Base-by-base conservation (phyloP, 2,888 invertebrate genomes). In the Andricus curvator region DNA sequence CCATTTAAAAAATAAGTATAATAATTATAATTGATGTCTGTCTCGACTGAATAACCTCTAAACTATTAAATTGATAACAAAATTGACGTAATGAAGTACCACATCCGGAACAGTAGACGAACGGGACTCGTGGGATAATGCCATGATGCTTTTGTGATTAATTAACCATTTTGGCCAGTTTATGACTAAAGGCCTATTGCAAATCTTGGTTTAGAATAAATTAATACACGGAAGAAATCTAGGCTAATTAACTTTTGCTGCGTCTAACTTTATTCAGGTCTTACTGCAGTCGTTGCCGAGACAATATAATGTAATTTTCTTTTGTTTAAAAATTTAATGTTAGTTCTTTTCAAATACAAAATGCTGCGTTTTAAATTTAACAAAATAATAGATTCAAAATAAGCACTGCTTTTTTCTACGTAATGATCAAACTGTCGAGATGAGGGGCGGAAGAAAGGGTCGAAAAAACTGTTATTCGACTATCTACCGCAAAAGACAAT, bases 81-180 rank as follows among this genome's bases (percentile, higher is more conserved):
- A 80, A 70, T 77, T 80, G 62, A 48, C 44, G 68, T 85, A 84
- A 85, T 84, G 78, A 84, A 85, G 82, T 83, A 81, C 66, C 84
- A 81, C 77, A 81, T 78, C 77, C 78, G 79, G 84, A 82, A 84
- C 81, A 80, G 78, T 79, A 83, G 81, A 83, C 78, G 79, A 85
- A 82, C 84, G 83, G 82, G 78, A 79, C 82, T 74, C 70, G 68
- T 44, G 78, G 67, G 78, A 78, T 82, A 80, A 77, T 82, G 77
- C 33, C 70, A 65, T 62, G 70, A 62, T 67, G 76, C 65, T 67
- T 79, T 77, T 78, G 80, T 86, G 83, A 86, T 86, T 86, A 86
- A 86, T 86, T 85, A 82, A 78, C 70, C 81, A 84, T 84, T 86
- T 83, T 82, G 78, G 83, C 44, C 78, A 86, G 83, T 80, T 84